phyloP scores from a whole-genome alignment of 2,888 invertebrate species.

The Incurvaria masculella region DNA sequence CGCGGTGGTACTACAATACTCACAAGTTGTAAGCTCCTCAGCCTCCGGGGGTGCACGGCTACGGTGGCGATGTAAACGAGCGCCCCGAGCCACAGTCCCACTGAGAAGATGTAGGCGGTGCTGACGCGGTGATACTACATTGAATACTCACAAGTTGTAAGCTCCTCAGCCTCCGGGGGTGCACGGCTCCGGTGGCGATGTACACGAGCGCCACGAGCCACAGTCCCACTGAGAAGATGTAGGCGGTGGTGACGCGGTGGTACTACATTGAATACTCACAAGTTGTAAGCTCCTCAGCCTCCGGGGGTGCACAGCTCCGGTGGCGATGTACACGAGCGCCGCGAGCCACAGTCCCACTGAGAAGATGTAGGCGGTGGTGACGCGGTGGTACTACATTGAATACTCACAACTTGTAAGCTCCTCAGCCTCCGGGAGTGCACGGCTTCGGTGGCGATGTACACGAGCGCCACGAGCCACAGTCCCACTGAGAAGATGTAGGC shows the following conservation, averaged over 20 bases:
- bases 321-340: slow-evolving; percentile 41
- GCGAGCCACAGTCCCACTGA: slow-evolving; percentile 43
- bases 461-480: slow-evolving; percentile 43
- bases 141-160: slow-evolving; percentile 24
- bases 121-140: no score
- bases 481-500: slow-evolving; percentile 44
- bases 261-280: slow-evolving; percentile 21
- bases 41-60: no score
- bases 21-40: no score
- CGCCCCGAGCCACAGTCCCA: no score
- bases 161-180: slow-evolving; percentile 14
- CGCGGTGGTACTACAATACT: no score
- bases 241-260: slow-evolving; percentile 43
- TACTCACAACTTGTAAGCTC: slow-evolving; percentile 26
- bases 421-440: slow-evolving; percentile 11
- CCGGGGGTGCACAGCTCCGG: slow-evolving; percentile 22
- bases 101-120: no score
- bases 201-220: slow-evolving; percentile 45
- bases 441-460: slow-evolving; percentile 36
- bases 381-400: no score
- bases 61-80: no score
- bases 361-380: slow-evolving; percentile 41
- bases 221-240: slow-evolving; percentile 40
- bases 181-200: slow-evolving; percentile 32
- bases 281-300: slow-evolving; percentile 22